Evolutionary conservation across 2,888 invertebrate species (phyloP), one percentile per base, ranked within the genome.

Genomic region (Platycheirus rosarum): DNA sequence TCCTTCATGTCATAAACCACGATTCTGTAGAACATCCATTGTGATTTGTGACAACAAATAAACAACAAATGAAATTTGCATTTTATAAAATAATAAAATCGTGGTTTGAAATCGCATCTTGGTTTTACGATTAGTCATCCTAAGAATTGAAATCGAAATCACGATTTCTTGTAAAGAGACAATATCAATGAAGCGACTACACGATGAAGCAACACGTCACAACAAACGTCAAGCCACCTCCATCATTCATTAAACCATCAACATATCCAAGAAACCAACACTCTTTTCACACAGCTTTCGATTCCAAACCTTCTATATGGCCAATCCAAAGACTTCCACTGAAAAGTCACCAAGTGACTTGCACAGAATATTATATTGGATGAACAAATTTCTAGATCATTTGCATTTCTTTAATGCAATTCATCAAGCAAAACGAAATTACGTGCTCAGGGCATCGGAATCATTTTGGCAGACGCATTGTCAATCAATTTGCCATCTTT

Each of bases 401-500:
- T 76, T 80, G 53, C 76, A 80, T 80, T 80, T 75, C n/a, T 44
- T 16, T 37, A 40, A 53, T 57, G 46, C 69, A 74, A 53, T 73
- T 78, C 60, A 32, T 51, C 49, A 55, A 66, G 29, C 26, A 62
- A 68, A 62, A 40, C 40, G 53, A 49, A 35, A 11, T 29, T 68
- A 80, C 80, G 80, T 80, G 80, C 65, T 60, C 60, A 66, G 70
- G 70, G 70, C 80, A 80, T 23, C 14, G 60, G 66, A 80, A 48
- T 75, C 23, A 37, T 75, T 75, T 60, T 40, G 53, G 42, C 76
- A 62, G 70, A 76, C 70, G 80, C 76, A 80, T 80, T 80, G 80
- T 80, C 76, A 80, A 80, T 80, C 80, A 80, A 76, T 80, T 80
- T 75, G 65, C 75, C 79, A 70, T 75, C 75, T 23, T 23, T n/a